Evolutionary conservation across 2,797 vertebrate species (phyloP), one percentile per base, ranked within the genome.

Genomic region (Enteromius fasciolatus): DNA sequence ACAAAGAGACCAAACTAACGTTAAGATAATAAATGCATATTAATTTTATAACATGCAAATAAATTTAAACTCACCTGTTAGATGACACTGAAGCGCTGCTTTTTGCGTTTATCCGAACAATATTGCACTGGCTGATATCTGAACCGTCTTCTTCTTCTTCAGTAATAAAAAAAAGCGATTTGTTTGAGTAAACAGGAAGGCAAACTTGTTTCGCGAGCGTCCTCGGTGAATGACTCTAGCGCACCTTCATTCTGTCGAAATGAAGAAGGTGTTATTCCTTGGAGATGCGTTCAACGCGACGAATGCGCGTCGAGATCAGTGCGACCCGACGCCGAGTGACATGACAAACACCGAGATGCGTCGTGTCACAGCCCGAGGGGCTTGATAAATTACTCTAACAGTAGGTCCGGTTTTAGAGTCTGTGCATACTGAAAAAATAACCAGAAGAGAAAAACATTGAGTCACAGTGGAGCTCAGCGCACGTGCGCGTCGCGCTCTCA

Each of bases 271-370:
- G 63, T 67, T 68, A 54, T 67, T 76, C 39, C 64, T 5, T 61
- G 52, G 20, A 59, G 46, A 67, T 41, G 48, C 80, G 54, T 68
- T 74, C 36, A 46, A 25, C 46, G 63, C 54, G 28, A 64, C 57
- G 12, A 72, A 31, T 12, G 80, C 78, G 68, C 63, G 73, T 54
- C 66, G 44, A 63, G 39, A 6, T 73, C 33, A 54, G 15, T 28
- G 41, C 41, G n/a, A 52, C 15, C 39, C 33, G 59, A 28, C 41
- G 48, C 52, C 54, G 50, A 36, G 73, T 48, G 57, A 50, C 67
- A 76, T 59, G 79, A 77, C 70, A 63, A 66, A 69, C 75, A 72
- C 84, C 82, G 83, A 82, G 72, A 36, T 88, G 88, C 87, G 89
- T 85, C 79, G 70, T 76, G 85, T 86, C 85, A 91, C 90, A 85